A percentile compares a stretch with the other conserved stretches of the same genome.
These are phyloP conservation scores for Oophaga pumilio DNA, from an alignment of 2,113 vertebrate genomes.

Conservation along the genomic window DNA sequence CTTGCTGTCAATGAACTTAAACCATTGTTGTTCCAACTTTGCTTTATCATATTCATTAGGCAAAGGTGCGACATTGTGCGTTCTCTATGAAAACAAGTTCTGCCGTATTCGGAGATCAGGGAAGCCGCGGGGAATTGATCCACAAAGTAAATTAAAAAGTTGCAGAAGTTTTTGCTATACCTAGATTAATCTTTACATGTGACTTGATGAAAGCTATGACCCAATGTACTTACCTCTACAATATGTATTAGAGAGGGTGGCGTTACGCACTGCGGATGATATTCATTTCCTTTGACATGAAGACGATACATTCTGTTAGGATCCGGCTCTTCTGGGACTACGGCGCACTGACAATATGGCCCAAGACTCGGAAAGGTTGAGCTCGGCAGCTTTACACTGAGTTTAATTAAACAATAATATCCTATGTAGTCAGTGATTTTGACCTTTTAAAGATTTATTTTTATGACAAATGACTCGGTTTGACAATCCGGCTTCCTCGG, in stretches of 20 bases:
- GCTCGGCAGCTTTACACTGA: not conserved
- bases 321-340: not conserved
- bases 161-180: not conserved
- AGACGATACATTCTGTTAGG: not conserved
- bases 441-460: conserved; percentile 33
- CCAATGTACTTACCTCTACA: too few species aligned
- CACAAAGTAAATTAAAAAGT: not conserved
- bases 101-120: too few species aligned
- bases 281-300: not conserved
- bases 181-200: not conserved
- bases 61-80: too few species aligned
- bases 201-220: too few species aligned
- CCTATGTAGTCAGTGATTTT: conserved; percentile 14
- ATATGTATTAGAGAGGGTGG: too few species aligned
- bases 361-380: not conserved
- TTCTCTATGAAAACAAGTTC: too few species aligned
- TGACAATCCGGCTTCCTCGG: conserved; percentile 11
- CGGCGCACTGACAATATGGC: not conserved
- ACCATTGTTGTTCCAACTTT: too few species aligned
- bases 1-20: too few species aligned
- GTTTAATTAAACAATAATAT: conserved; percentile 31
- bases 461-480: conserved; percentile 14
- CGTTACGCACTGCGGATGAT: too few species aligned
- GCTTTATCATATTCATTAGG: too few species aligned
- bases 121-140: too few species aligned